Percentiles rank a stretch among this genome's conserved stretches.
Conservation (phyloP, 2,113 vertebrate genomes). For the Ivindomyrus marchei region DNA sequence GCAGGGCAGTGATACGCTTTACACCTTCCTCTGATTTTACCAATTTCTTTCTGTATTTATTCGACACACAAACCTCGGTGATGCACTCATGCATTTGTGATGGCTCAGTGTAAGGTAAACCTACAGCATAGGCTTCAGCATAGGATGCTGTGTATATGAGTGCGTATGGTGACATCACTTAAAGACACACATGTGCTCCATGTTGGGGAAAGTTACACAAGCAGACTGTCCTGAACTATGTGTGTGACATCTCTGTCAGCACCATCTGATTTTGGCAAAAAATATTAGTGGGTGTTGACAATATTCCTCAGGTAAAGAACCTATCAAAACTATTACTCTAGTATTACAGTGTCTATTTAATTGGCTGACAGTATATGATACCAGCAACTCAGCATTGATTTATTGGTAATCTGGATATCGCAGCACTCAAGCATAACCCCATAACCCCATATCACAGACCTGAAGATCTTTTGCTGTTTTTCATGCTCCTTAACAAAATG, state of each 20-base stretch:
- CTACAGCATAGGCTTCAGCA: background rate
- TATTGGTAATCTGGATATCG: background rate
- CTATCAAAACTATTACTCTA: background rate
- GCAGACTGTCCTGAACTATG: background rate
- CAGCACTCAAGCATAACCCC: background rate
- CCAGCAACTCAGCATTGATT: background rate
- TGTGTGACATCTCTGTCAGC: background rate
- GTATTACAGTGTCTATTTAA: background rate
- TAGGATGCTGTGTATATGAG: background rate
- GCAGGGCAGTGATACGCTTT: background rate
- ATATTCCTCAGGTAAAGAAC: background rate
- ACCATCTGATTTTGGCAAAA: background rate
- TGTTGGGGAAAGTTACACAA: background rate
- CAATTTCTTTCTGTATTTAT: background rate
- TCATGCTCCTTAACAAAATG: background rate
- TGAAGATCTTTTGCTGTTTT: background rate
- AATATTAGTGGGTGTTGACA: background rate
- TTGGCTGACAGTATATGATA: background rate
- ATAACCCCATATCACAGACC: too few species aligned
- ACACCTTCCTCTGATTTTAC: background rate
- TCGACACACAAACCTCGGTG: background rate
- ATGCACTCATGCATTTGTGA: background rate
- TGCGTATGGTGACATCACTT: background rate
- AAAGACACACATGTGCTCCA: background rate
- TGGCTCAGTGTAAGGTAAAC: background rate